Base-by-base conservation (phyloP, 2,797 vertebrate genomes). In the Anolis apletophallus region DNA sequence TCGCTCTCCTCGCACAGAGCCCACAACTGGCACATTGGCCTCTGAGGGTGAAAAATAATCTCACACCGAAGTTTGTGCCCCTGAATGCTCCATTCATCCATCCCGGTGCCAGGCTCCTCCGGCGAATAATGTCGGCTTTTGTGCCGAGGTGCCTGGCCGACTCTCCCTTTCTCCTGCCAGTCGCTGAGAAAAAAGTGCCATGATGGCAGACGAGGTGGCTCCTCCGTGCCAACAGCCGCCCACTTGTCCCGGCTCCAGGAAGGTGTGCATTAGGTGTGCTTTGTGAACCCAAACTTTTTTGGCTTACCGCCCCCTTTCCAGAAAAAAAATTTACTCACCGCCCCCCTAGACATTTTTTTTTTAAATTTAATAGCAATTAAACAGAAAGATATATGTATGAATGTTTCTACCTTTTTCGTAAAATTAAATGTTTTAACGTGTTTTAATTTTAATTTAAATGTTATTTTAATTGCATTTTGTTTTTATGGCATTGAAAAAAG, bases 11-110 rank as follows among this genome's bases (percentile, higher is more conserved):
- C 4, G 50, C 67, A 71, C 0, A 52, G 93, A 94, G 88, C 92
- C 92, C 91, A 96, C 96, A 97, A 97, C 96, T 94, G 87, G 94
- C 95, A 95, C 91, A 85, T 93, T 94, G 97, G 94, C 96, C 95
- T 36, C 32, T 96, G 95, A 93, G 95, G 92, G 96, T 97, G 98
- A 97, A 99, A 99, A 97, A 94, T 94, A 98, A 99, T 98, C 98
- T 97, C 94, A 95, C 97, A 94, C 92, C 91, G 91, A 96, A 95
- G 97, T 96, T 93, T 93, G 88, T 93, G 96, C 90, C 97, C 97
- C 97, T 99, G 98, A 99, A 98, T 97, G 96, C 98, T 94, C 98
- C 97, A 98, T 99, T 99, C 98, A 99, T 98, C 94, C 93, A 87
- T 96, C 95, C 96, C 95, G 96, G 96, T 95, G 96, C 92, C 68